Evolutionary conservation across 2,888 invertebrate genomes (phyloP).

Genomic region (Netelia melanura): DNA sequence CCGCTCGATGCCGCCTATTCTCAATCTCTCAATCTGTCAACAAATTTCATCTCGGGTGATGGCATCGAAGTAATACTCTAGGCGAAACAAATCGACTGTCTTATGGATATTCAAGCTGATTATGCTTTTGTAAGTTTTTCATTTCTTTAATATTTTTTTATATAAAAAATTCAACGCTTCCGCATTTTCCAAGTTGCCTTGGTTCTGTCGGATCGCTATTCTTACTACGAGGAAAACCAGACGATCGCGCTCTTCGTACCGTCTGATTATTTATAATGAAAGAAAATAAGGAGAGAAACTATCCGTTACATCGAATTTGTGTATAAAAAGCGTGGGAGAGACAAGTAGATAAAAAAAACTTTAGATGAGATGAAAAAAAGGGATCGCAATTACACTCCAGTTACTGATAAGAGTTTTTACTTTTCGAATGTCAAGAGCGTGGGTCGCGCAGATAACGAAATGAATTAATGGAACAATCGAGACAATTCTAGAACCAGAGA

Average conservation of each 20-base stretch:
- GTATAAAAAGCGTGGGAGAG: not conserved
- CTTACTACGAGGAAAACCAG: too few relatives aligned
- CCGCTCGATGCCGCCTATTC: too few relatives aligned
- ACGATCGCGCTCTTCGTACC: too few relatives aligned
- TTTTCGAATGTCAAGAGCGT: conserved; percentile 47
- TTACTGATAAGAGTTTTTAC: conserved; percentile 44
- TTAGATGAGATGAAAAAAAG: conserved; percentile 1
- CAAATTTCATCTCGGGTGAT: not conserved
- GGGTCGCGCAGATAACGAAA: conserved; percentile 48
- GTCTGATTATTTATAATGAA: too few relatives aligned
- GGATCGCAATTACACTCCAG: conserved; percentile 39
- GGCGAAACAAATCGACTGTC: not conserved
- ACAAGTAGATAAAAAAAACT: not conserved
- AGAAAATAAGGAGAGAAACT: too few relatives aligned
- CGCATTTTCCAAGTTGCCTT: too few relatives aligned
- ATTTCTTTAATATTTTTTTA: not conserved
- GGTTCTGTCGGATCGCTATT: too few relatives aligned
- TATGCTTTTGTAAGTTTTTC: not conserved
- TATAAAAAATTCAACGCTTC: not conserved
- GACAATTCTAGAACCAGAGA: conserved; percentile 42
- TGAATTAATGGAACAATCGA: conserved; percentile 59
- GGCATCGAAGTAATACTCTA: not conserved
- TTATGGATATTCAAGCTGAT: not conserved
- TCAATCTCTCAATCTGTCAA: too few relatives aligned
- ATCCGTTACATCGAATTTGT: too few relatives aligned